Base-by-base conservation (phyloP, 2,888 invertebrate genomes). In the Pyrrhia umbra region DNA sequence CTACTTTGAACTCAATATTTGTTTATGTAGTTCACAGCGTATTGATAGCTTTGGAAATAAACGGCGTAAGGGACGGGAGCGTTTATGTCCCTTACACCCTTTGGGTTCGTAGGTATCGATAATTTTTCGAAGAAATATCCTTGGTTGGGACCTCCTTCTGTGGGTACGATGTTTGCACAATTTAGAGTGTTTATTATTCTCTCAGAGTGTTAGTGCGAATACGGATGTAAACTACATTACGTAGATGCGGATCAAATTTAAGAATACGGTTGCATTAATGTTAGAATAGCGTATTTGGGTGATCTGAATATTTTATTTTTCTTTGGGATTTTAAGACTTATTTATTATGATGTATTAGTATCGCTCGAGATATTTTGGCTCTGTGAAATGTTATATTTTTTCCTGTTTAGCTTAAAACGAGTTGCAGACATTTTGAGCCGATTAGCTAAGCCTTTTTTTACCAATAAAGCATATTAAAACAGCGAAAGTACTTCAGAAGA, bases 111-210 rank as follows among this genome's bases (percentile, higher is more conserved):
- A 52, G 13, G 5, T 40, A 40, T 34, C 52, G 34, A 52, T 46
- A 63, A 16, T 75, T 87, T 86, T 85, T 84, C 82, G 80, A 79
- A 81, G 77, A 75, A 71, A 68, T 59, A 62, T 75, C 74, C 79
- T 87, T 84, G 83, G 74, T 76, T 73, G 40, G 72, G 61, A 20
- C 56, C 56, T 72, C 46, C 67, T 69, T 64, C 54, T 54, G 67
- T 65, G 66, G 75, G 45, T 54, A 59, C 25, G 49, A 78, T 89
- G 87, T 92, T 91, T 90, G 87, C 81, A 85, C 86, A 88, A 85
- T 87, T 87, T 86, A 81, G 82, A 83, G 73, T 85, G 85, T 88
- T 88, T 88, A 86, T 88, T 85, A 86, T 88, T 82, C 83, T 60
- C 70, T 80, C 56, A 62, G 68, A 78, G 82, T 83, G 81, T 83